Conservation (phyloP, 2,113 vertebrate species). For the Chascanopsetta lugubris region DNA sequence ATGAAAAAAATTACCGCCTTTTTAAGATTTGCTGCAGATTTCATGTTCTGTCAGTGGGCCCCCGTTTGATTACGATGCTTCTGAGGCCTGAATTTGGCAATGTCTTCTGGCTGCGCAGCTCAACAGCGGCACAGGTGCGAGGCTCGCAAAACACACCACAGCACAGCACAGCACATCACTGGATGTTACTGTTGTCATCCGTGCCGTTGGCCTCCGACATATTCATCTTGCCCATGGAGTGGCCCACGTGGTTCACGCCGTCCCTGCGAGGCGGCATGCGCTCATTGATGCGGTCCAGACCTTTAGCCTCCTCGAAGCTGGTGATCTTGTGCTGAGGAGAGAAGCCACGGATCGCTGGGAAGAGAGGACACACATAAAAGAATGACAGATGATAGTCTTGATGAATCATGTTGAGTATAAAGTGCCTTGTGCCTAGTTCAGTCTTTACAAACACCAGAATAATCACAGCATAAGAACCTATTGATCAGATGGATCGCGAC, state of each 20-base stretch:
- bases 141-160: slow-evolving; percentile 75
- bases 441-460: no score
- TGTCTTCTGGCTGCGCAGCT: slow-evolving; percentile 72
- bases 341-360: slow-evolving; percentile 83
- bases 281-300: slow-evolving; percentile 86
- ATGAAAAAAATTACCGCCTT: slow-evolving; percentile 68
- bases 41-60: slow-evolving; percentile 72
- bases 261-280: slow-evolving; percentile 85
- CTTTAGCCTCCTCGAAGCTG: slow-evolving; percentile 86
- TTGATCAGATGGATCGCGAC: no score
- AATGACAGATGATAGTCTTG: background rate
- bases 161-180: slow-evolving; percentile 81
- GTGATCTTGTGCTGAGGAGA: slow-evolving; percentile 87
- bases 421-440: no score
- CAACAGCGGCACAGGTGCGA: slow-evolving; percentile 53
- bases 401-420: background rate
- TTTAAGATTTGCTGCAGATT: slow-evolving; percentile 74
- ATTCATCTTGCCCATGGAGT: slow-evolving; percentile 86
- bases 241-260: slow-evolving; percentile 83
- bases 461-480: no score
- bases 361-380: background rate
- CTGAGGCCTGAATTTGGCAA: slow-evolving; percentile 81
- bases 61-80: slow-evolving; percentile 74
- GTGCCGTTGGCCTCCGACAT: slow-evolving; percentile 86
- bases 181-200: slow-evolving; percentile 85